A percentile compares a stretch with the other conserved stretches of the same genome.
These are phyloP conservation scores for Pseudonaja textilis DNA, from an alignment of 2,113 vertebrate genomes.

Conservation along the genomic window DNA sequence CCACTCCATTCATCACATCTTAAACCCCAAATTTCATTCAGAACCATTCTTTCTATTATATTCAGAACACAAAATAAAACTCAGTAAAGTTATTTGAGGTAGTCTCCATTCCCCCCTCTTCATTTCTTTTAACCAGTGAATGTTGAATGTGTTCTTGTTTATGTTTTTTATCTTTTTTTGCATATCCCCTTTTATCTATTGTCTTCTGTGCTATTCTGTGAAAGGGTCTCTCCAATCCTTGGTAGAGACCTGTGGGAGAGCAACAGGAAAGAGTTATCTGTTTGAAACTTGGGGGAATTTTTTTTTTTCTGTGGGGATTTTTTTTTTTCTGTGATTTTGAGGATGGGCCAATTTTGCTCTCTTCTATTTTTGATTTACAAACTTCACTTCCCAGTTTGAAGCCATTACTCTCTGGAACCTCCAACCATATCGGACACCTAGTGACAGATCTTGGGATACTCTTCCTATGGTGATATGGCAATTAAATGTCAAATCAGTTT, in stretches of 20 bases:
- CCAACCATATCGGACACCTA: not conserved
- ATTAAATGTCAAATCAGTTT: not conserved
- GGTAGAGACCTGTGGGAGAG: not conserved
- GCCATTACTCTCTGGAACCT: not conserved
- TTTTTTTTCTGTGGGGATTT: too few species aligned
- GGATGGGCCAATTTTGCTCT: not conserved
- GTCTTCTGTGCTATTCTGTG: not conserved
- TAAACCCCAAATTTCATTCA: not conserved
- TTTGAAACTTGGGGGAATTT: not conserved
- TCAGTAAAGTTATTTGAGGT: not conserved
- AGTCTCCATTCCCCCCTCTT: not conserved
- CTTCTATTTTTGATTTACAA: not conserved
- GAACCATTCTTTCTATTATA: not conserved
- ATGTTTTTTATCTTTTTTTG: not conserved
- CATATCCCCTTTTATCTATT: not conserved
- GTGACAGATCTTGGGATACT: not conserved
- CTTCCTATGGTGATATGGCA: not conserved
- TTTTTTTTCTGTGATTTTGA: not conserved
- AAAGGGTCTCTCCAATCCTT: not conserved
- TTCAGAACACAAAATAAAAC: not conserved
- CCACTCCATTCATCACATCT: not conserved
- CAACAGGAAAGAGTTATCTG: not conserved
- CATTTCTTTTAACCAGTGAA: not conserved
- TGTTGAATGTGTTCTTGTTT: not conserved
- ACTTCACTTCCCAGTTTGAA: not conserved